Conservation (phyloP, 2,797 vertebrate genomes). For the Esox masquinongy region DNA sequence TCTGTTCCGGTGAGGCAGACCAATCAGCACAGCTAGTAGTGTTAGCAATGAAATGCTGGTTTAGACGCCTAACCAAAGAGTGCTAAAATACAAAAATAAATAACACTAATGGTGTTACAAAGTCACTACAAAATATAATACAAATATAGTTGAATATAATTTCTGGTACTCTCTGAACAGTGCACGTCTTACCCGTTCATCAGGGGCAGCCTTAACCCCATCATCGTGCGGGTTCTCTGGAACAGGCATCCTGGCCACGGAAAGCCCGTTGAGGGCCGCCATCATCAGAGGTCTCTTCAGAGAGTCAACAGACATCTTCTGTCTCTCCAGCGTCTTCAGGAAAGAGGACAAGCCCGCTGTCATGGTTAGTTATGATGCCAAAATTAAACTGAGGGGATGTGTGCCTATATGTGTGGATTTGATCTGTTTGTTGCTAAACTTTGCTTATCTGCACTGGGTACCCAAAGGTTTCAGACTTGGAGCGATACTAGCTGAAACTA, state of each 20-base stretch:
- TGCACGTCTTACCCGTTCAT: conserved; percentile 85
- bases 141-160: not conserved
- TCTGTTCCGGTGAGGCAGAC: conserved; percentile 11
- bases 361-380: conserved; percentile 75
- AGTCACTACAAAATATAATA: not conserved
- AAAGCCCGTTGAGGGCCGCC: conserved; percentile 92
- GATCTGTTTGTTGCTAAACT: conserved; percentile 30
- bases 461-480: conserved; percentile 60
- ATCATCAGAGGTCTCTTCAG: conserved; percentile 96
- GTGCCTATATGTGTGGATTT: conserved; percentile 1
- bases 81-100: not conserved
- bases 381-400: conserved; percentile 10
- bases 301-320: conserved; percentile 96
- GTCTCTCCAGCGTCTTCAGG: conserved; percentile 92
- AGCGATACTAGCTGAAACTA: conserved; percentile 61
- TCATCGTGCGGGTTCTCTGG: conserved; percentile 82
- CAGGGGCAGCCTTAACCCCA: conserved; percentile 79
- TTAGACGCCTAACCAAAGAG: not conserved
- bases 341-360: conserved; percentile 72
- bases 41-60: not conserved
- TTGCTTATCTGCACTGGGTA: conserved; percentile 23
- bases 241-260: conserved; percentile 81
- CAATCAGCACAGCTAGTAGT: not conserved
- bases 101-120: not conserved
- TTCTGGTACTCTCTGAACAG: not conserved